Conservation (phyloP, 2,113 vertebrate species). For the Sinocyclocheilus anophthalmus region DNA sequence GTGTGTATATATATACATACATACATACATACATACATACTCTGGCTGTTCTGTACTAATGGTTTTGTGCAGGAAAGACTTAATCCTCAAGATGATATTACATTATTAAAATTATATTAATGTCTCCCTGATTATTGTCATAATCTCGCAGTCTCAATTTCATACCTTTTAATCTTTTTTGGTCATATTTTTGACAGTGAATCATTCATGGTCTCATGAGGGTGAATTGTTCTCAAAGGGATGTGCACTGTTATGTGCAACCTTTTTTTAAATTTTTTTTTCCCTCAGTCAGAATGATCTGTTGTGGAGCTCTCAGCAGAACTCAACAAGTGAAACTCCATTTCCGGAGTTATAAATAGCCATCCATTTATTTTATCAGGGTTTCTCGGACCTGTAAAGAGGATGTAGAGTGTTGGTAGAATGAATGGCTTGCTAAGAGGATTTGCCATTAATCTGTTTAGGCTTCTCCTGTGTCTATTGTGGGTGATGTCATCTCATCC, state of each 20-base stretch:
- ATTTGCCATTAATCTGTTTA: conserved; percentile 73
- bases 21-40: too few relatives aligned
- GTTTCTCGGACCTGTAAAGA: conserved; percentile 50
- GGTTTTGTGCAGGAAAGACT: background rate
- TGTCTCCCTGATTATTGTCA: background rate
- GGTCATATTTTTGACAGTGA: background rate
- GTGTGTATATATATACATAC: too few relatives aligned
- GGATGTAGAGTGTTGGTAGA: conserved; percentile 35
- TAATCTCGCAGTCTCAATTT: background rate
- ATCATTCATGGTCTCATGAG: background rate
- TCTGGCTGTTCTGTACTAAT: background rate
- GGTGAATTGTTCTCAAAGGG: background rate
- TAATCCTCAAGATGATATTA: background rate
- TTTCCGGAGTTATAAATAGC: conserved; percentile 57
- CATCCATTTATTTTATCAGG: conserved; percentile 58
- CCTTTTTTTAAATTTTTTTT: too few relatives aligned
- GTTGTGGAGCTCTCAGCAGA: background rate
- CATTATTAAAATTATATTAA: background rate
- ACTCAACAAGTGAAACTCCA: conserved; percentile 1
- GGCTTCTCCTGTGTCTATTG: conserved; percentile 60
- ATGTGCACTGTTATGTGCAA: background rate
- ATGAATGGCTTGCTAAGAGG: conserved; percentile 68
- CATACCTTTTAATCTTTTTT: background rate
- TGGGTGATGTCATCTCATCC: conserved; percentile 48
- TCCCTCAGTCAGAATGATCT: background rate